Evolutionary conservation across 2,113 vertebrate species (phyloP), one percentile per base, ranked within the genome.

Genomic region (Amphiprion percula): DNA sequence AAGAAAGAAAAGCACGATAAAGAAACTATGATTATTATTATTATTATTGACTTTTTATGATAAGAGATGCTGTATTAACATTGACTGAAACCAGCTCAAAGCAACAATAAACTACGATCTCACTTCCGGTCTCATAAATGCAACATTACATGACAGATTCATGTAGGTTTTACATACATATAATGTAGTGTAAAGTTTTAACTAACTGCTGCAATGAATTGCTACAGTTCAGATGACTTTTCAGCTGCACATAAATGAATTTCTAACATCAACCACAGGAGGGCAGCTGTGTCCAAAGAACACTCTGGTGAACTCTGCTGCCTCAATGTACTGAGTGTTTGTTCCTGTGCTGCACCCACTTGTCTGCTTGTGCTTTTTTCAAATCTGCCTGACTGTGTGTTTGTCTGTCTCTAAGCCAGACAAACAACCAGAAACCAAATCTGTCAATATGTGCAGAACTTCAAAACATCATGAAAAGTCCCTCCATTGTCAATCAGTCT

Each of bases 191-290:
- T 44, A 2, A 44, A 15, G 4, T 44, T 72, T 49, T 60, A 68
- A 4, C 4, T 5, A 6, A 44, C 41, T 12, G 41, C 37, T 54
- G 4, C 24, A 54, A n/a, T 39, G 14, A 67, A 24, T 3, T 17
- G 6, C 10, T 19, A n/a, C 33, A 16, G 5, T n/a, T 23, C 19
- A 16, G 5, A 50, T 9, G 23, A 0, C 14, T 37, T 28, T 60
- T 12, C 16, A n/a, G 23, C 33, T 12, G 16, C 23, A 46, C n/a
- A 77, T 2, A 24, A 44, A 68, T 24, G 5, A 0, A 55, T 41
- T 77, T 78, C 30, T 53, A 23, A 24, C 11, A 59, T 15, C 46
- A 24, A 72, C 78, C 90, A 90, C 82, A 50, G 19, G 90, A 71
- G 66, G 84, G 83, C 77, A 89, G 54, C 33, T 78, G 28, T 68